Percentiles rank a stretch among this genome's conserved stretches.
Evolutionary conservation across 1,140 invertebrate genomes (phyloP).

Genomic region (Aphelinus atriplicis): DNA sequence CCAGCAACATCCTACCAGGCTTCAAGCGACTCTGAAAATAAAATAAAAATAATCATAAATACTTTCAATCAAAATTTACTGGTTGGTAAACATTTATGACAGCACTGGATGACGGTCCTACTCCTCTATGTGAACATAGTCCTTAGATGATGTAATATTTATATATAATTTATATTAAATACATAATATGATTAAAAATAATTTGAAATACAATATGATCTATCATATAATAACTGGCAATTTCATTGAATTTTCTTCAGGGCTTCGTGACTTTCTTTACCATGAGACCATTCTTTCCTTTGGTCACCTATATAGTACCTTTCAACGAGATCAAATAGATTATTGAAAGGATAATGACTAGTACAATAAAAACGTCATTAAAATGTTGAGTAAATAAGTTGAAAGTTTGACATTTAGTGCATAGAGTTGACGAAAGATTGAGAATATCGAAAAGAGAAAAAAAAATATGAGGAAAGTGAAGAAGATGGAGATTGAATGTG

Average conservation of each 20-base stretch:
- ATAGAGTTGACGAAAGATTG: too few species aligned
- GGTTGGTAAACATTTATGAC: constrained; percentile 53
- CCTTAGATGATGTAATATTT: constrained; percentile 60
- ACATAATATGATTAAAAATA: constrained; percentile 59
- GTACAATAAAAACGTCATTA: too few species aligned
- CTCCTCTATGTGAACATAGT: constrained; percentile 63
- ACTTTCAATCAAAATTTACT: constrained; percentile 39
- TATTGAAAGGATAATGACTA: too few species aligned
- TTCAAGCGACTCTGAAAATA: constrained; percentile 90
- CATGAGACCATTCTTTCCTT: constrained; percentile 11
- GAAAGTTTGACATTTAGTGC: too few species aligned
- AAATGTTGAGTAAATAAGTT: too few species aligned
- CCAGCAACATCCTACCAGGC: constrained; percentile 96
- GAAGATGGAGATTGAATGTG: too few species aligned
- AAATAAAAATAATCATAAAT: constrained; percentile 52
- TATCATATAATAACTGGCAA: constrained; percentile 43
- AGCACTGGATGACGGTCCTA: constrained; percentile 61
- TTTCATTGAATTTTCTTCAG: constrained; percentile 38
- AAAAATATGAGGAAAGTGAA: too few species aligned
- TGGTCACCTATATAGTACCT: constrained; percentile 7
- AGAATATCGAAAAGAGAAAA: too few species aligned
- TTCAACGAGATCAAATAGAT: too few species aligned
- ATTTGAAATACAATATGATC: constrained; percentile 57
- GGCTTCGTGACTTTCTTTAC: constrained; percentile 49
- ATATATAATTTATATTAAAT: constrained; percentile 49